These are phyloP conservation scores for Cheumatopsyche charites DNA, from an alignment of 1,140 invertebrate genomes.

Conservation along the genomic window DNA sequence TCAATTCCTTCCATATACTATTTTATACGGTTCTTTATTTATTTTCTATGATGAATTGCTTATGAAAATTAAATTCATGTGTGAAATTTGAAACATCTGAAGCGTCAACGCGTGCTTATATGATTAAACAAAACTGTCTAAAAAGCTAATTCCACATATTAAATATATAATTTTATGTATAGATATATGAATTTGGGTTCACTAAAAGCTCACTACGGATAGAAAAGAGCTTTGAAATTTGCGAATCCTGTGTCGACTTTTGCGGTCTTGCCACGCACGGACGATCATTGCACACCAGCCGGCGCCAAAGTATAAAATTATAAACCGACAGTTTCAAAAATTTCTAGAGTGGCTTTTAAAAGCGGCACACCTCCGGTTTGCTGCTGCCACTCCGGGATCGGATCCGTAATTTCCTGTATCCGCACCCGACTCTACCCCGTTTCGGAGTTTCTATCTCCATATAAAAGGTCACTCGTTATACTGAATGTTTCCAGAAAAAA, in stretches of 20 bases:
- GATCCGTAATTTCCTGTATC: slow-evolving; percentile 38
- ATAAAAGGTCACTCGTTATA: background rate
- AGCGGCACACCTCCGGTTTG: slow-evolving; percentile 2
- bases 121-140: no score
- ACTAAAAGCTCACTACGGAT: no score
- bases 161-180: no score
- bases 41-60: no score
- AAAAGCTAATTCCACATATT: no score
- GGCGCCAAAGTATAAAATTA: slow-evolving; percentile 12
- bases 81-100: no score
- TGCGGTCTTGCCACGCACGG: background rate
- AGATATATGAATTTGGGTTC: no score
- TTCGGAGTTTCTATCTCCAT: background rate
- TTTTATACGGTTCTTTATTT: background rate
- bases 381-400: slow-evolving; percentile 11
- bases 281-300: slow-evolving; percentile 9
- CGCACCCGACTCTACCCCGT: background rate
- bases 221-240: background rate
- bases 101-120: no score
- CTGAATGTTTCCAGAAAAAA: no score
- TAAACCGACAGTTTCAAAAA: slow-evolving; percentile 22
- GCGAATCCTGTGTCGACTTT: background rate
- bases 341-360: slow-evolving; percentile 17
- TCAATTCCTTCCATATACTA: background rate
- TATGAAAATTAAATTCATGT: no score